Evolutionary conservation across 2,113 vertebrate genomes (phyloP), one percentile per base, ranked within the genome.

Genomic region (Corythornis vintsioides): DNA sequence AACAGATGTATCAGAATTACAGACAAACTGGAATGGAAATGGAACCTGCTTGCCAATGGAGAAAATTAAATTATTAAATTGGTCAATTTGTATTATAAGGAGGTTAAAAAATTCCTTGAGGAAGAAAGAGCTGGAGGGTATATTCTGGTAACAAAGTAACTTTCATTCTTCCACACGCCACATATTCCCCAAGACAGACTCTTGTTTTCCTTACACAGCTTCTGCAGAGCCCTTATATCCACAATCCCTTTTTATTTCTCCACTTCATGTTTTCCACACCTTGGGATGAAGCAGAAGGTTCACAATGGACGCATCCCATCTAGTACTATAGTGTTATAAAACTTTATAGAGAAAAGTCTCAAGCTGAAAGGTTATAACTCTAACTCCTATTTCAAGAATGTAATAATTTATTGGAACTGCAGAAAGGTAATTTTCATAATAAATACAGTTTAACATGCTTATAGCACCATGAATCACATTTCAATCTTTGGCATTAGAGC

Each of bases 381-480:
- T 53, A 81, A 77, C 24, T 78, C 47, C 8, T 47, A 42, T 82
- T 91, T 91, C 70, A 91, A 74, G 66, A 78, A 75, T 40, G 42
- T 20, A 87, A 83, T 64, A 19, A 65, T 45, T 79, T 66, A 63
- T 38, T 87, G 29, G 38, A 85, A 67, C 18, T 61, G 15, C 22
- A 89, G 40, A 74, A 87, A 77, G 18, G 21, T 60, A 71, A 78
- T 69, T 88, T 92, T 83, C 38, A 50, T 78, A 91, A 77, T 78
- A 77, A 90, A 93, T 90, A 65, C 10, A 11, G 56, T 38, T 85
- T 88, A 93, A 89, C 53, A 35, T 89, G 67, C 38, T 93, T 89
- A 67, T 21, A 52, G 52, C 70, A 61, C 24, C 8, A 61, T 71
- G 48, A 95, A 93, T 89, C 91, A 56, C 24, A 79, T 47, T 88